Percentiles rank a stretch among this genome's conserved stretches.
phyloP scores from a whole-genome alignment of 2,797 vertebrate genomes.

The Meriones psammophilus region DNA sequence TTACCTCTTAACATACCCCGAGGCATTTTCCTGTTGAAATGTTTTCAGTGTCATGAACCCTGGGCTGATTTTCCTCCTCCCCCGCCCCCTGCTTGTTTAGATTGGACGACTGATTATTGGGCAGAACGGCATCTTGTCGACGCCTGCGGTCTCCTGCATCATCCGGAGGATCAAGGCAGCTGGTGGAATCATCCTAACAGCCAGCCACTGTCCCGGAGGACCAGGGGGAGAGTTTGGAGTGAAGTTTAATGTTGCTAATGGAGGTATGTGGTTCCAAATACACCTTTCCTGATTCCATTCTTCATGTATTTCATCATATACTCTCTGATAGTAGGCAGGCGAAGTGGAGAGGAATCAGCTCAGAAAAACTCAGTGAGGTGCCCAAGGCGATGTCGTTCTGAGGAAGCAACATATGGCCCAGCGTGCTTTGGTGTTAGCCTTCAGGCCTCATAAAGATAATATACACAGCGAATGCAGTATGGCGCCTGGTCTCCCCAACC shows the following conservation, averaged over 20 bases:
- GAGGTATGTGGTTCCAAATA: conserved; percentile 90
- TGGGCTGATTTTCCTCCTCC: conserved; percentile 12
- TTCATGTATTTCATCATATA: not conserved
- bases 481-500: no score
- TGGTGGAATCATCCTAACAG: conserved; percentile 98
- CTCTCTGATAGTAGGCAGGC: not conserved
- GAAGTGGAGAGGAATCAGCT: not conserved
- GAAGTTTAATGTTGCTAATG: conserved; percentile 98
- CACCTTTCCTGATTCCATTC: conserved; percentile 1
- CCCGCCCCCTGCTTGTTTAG: conserved; percentile 86
- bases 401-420: not conserved
- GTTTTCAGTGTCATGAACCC: conserved; percentile 1
- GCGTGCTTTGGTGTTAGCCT: not conserved
- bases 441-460: conserved; percentile 31
- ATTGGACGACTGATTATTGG: conserved; percentile 98
- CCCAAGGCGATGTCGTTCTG: not conserved
- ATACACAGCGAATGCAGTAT: not conserved
- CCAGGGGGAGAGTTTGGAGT: conserved; percentile 98
- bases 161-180: conserved; percentile 99
- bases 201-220: conserved; percentile 98
- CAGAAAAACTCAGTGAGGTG: not conserved
- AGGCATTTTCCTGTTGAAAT: conserved; percentile 12
- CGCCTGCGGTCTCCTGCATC: conserved; percentile 98
- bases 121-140: conserved; percentile 98
- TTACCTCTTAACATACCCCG: not conserved